Evolutionary conservation across 1,140 invertebrate genomes (phyloP), one percentile per base, ranked within the genome.

Genomic region (Melipona quadrifasciata): DNA sequence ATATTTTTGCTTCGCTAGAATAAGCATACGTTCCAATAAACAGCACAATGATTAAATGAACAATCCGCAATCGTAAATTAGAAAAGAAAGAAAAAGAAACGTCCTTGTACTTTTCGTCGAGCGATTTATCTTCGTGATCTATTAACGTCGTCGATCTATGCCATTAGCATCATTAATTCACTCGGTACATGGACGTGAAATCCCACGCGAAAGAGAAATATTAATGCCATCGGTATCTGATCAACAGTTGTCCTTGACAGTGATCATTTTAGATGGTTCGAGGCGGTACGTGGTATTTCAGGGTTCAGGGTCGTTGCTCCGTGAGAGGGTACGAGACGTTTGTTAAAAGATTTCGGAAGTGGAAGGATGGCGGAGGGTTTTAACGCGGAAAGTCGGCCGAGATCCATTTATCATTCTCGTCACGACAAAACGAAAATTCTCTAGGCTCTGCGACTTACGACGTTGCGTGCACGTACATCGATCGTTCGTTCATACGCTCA

Each of bases 401-500:
- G 11, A 31, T 67, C 71, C 82, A 71, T 78, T 83, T 71, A 53
- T 83, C 82, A 83, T 78, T 77, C 82, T 17, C 16, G 55, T 82
- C 80, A 58, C 65, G 53, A 14, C 16, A 55, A 53, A 57, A 14
- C 55, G 34, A 68, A 68, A 77, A 31, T 78, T 70, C 21, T 34
- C 8, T 19, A 16, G 0, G 14, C 31, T 31, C 31, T 61, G 53
- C 8, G 39, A 78, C 53, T 4, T 53, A 21, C 27, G 53, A 71
- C n/a, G 12, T 83, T 61, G 24, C 24, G 17, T 14, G 14, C 16
- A 17, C 21, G 6, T 31, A 55, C 19, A 61, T 71, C 34, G 34
- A 12, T 77, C 27, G 51, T 34, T 67, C 51, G 70, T 73, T 47
- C 27, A 51, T 47, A n/a, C 14, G 19, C 19, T 76, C 64, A 34